Percentiles rank a stretch among this genome's conserved stretches.
Conservation (phyloP, 2,113 vertebrate genomes). For the Microcebus tavaratra region DNA sequence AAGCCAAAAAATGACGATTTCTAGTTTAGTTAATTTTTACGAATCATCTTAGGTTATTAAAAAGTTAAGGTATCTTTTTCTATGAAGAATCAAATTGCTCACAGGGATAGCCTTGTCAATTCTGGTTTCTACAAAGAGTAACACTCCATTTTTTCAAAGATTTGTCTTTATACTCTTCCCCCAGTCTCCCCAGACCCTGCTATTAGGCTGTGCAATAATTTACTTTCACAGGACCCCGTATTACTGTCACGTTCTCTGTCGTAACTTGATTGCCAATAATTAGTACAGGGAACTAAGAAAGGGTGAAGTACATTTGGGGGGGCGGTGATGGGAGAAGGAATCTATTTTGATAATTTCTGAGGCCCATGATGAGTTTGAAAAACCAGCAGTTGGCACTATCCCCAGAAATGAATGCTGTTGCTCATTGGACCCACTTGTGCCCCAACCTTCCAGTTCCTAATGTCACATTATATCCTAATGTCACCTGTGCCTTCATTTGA, state of each 20-base stretch:
- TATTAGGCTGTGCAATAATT: neutral
- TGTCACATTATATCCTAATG: neutral
- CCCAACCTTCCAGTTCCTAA: too few species aligned
- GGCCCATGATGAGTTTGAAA: neutral
- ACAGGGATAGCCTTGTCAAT: neutral
- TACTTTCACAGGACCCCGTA: neutral
- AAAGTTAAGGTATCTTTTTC: neutral
- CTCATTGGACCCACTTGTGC: neutral
- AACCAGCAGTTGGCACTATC: neutral
- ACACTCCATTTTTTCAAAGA: neutral
- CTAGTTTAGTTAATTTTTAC: conserved; percentile 1
- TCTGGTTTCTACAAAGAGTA: neutral
- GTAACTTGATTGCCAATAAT: neutral
- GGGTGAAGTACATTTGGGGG: neutral
- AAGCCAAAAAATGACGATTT: neutral
- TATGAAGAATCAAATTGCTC: neutral
- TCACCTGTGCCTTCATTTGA: neutral
- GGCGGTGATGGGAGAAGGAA: too few species aligned
- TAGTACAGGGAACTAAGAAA: neutral
- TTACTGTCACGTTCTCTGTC: neutral
- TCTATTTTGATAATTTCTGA: neutral
- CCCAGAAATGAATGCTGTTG: neutral
- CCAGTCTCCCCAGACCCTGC: neutral
- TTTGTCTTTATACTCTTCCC: neutral
- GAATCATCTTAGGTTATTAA: conserved; percentile 26